Evolutionary conservation across 2,113 vertebrate genomes (phyloP), one percentile per base, ranked within the genome.

Genomic region (Saguinus midas): DNA sequence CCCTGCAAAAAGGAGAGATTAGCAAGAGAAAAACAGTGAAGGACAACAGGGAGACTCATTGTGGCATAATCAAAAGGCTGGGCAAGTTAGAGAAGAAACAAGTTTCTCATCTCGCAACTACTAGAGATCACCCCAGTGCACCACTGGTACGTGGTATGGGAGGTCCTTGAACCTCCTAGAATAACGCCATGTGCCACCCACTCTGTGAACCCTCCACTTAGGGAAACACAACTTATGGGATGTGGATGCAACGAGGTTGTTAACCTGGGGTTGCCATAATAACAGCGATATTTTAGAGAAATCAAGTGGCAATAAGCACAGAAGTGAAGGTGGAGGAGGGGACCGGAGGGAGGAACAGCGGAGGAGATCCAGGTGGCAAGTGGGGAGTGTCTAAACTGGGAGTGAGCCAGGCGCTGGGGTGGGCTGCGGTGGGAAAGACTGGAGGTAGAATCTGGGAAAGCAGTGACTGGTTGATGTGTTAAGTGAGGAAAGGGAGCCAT

Each of bases 21-120:
- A 95, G 17, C 52, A 45, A 94, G 32, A 12, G 25, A 78, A 72
- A 66, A 80, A 35, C 25, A 57, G 55, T n/a, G 9, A 9, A 48
- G 55, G 89, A 55, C 29, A n/a, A 35, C 2, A 8, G 10, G 43
- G 66, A 58, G 75, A 6, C 29, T 55, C 52, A 61, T 27, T 43
- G 75, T 37, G 61, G 45, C 48, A 17, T 37, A 86, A 80, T 70
- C 27, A 35, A 48, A 45, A 91, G 52, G 23, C 61, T 82, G 48
- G 57, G 64, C 72, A 68, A 79, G 55, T 68, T 87, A 78, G n/a
- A 80, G 82, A 80, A 87, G 27, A 90, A 79, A 73, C 21, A 57
- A 27, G 8, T 20, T 87, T 32, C 72, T 87, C 23, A 16, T 57
- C 58, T 87, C 43, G 5, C 48, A 21, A 14, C 27, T 55, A 52